phyloP scores from a whole-genome alignment of 37 sponge, comb jelly and placozoan genomes.

The Oscarella lobularis region DNA sequence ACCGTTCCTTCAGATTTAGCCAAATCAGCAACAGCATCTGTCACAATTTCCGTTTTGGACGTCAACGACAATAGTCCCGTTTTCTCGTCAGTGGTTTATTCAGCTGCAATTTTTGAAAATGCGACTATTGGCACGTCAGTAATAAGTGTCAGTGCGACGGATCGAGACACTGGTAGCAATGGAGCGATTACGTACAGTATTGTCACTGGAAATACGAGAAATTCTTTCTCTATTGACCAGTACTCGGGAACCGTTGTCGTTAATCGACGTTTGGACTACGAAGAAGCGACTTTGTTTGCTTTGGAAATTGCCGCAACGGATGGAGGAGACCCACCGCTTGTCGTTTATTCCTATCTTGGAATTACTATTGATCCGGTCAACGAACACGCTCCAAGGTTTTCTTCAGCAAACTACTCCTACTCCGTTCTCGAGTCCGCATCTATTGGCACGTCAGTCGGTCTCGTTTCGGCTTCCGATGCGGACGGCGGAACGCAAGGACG shows the following conservation, averaged over 20 bases:
- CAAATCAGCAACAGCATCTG: neutral
- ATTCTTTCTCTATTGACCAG: slow-evolving; percentile 15
- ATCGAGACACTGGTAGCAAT: neutral
- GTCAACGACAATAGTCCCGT: slow-evolving; percentile 6
- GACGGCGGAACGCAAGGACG: slow-evolving; percentile 36
- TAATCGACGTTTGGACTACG: slow-evolving; percentile 36
- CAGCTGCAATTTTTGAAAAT: neutral
- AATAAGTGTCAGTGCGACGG: neutral
- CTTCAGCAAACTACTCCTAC: slow-evolving; percentile 18
- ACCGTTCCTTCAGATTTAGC: neutral
- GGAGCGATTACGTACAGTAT: neutral
- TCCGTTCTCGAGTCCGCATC: slow-evolving; percentile 24
- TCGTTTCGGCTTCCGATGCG: slow-evolving; percentile 29
- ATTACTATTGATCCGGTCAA: slow-evolving; percentile 25
- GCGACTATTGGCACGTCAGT: slow-evolving; percentile 7
- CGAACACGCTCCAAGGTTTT: slow-evolving; percentile 39
- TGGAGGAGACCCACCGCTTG: slow-evolving; percentile 15
- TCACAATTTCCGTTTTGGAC: neutral
- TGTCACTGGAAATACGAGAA: neutral
- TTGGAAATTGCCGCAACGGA: slow-evolving; percentile 2
- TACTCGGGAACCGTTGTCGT: slow-evolving; percentile 41
- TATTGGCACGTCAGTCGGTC: slow-evolving; percentile 22
- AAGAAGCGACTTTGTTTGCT: neutral
- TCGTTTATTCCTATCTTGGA: neutral
- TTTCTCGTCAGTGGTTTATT: neutral